A percentile compares a stretch with the other conserved stretches of the same genome.
phyloP scores from a whole-genome alignment of 1,140 invertebrate species.

The Drosophila malerkotliana region DNA sequence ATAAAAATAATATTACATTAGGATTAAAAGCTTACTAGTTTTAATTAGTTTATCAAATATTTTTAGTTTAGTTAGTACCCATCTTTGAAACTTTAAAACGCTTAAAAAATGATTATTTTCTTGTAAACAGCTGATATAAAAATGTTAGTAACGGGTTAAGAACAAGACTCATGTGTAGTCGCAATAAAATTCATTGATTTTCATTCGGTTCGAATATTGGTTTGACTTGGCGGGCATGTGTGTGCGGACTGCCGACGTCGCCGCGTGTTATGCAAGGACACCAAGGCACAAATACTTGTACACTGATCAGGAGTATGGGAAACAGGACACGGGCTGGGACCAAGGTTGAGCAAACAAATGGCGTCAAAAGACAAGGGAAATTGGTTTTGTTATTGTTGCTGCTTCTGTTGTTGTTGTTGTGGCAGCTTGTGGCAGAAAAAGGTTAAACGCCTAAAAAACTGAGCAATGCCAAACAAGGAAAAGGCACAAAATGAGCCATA shows the following conservation, averaged over 20 bases:
- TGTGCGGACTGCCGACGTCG: conserved; percentile 45
- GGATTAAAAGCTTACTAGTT: too few relatives aligned
- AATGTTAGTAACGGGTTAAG: not conserved
- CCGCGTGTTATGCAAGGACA: conserved; percentile 41
- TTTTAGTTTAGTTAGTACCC: too few relatives aligned
- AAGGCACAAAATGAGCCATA: conserved; percentile 65
- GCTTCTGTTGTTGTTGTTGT: conserved; percentile 14
- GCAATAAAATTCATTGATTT: conserved; percentile 79
- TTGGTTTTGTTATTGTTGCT: conserved; percentile 48
- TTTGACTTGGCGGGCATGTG: conserved; percentile 31
- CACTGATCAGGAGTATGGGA: conserved; percentile 1
- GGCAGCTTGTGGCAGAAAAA: conserved; percentile 51
- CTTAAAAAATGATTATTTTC: too few relatives aligned
- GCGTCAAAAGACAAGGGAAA: conserved; percentile 74
- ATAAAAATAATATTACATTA: not conserved
- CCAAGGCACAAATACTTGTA: not conserved
- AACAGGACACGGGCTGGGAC: conserved; percentile 25
- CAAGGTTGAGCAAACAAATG: conserved; percentile 74
- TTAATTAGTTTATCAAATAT: too few relatives aligned
- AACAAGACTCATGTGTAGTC: conserved; percentile 37
- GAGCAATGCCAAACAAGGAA: conserved; percentile 74
- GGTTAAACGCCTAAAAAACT: conserved; percentile 76
- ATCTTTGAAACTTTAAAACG: too few relatives aligned
- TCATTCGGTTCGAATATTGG: conserved; percentile 57
- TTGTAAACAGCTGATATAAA: not conserved